Conservation (phyloP, 2,797 vertebrate genomes). For the Alcedo quadribrachys region DNA sequence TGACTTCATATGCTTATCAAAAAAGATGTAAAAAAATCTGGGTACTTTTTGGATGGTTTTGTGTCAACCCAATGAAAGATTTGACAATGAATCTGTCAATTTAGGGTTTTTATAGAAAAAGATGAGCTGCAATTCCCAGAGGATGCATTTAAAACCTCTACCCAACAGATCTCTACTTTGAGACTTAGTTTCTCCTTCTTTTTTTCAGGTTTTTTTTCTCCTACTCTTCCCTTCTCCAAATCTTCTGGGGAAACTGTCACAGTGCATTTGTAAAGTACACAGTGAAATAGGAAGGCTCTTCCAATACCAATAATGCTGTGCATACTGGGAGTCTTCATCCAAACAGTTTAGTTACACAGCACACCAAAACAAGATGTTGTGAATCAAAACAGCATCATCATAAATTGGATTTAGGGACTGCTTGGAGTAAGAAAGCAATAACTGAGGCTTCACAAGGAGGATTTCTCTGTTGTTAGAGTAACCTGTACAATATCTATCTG, state of each 20-base stretch:
- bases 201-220: background rate
- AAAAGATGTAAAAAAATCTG: background rate
- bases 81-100: background rate
- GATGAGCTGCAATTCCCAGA: background rate
- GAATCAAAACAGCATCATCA: background rate
- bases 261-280: background rate
- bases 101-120: background rate
- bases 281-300: background rate
- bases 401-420: background rate
- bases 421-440: background rate
- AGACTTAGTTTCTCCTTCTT: background rate
- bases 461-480: background rate
- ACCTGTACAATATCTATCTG: background rate
- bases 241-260: background rate
- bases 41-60: background rate
- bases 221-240: background rate
- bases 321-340: background rate
- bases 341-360: background rate
- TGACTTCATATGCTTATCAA: background rate
- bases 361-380: background rate
- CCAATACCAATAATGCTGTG: background rate
- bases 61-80: background rate
- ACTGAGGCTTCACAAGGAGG: background rate
- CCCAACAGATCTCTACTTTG: background rate
- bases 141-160: background rate